These are phyloP conservation scores for Ostrea edulis DNA, from an alignment of 1,140 invertebrate species.

Conservation along the genomic window DNA sequence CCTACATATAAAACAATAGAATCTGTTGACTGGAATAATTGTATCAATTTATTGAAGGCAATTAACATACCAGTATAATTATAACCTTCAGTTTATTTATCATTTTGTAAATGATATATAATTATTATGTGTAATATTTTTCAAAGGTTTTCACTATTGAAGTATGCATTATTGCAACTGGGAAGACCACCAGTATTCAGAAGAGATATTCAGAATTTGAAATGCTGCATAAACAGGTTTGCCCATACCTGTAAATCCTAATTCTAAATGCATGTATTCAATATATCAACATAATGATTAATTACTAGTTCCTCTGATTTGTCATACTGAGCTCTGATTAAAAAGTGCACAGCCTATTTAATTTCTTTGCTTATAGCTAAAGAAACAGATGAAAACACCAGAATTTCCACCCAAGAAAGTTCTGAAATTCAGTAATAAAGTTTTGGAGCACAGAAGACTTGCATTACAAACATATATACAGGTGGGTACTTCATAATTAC, in stretches of 20 bases:
- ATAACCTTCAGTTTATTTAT: neutral
- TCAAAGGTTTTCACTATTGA: slow-evolving; percentile 83
- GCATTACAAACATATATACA: slow-evolving; percentile 83
- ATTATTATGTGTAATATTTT: neutral
- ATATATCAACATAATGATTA: no score
- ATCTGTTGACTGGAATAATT: no score
- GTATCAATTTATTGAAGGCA: no score
- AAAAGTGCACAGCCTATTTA: neutral
- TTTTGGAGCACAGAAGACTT: slow-evolving; percentile 83
- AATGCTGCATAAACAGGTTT: slow-evolving; percentile 81
- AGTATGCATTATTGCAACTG: slow-evolving; percentile 77
- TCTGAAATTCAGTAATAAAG: slow-evolving; percentile 83
- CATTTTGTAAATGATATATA: neutral
- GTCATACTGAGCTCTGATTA: no score
- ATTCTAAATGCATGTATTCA: neutral
- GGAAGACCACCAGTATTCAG: slow-evolving; percentile 80
- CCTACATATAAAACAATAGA: no score
- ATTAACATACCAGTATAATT: no score
- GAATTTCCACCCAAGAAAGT: slow-evolving; percentile 85
- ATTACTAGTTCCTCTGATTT: no score
- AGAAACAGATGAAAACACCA: slow-evolving; percentile 77
- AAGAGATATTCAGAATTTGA: slow-evolving; percentile 84
- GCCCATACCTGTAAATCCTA: neutral
- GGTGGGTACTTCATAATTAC: slow-evolving; percentile 66
- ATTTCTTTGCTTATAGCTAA: neutral